phyloP scores from a whole-genome alignment of 2,888 invertebrate genomes.

The Drosophila imparisetae region DNA sequence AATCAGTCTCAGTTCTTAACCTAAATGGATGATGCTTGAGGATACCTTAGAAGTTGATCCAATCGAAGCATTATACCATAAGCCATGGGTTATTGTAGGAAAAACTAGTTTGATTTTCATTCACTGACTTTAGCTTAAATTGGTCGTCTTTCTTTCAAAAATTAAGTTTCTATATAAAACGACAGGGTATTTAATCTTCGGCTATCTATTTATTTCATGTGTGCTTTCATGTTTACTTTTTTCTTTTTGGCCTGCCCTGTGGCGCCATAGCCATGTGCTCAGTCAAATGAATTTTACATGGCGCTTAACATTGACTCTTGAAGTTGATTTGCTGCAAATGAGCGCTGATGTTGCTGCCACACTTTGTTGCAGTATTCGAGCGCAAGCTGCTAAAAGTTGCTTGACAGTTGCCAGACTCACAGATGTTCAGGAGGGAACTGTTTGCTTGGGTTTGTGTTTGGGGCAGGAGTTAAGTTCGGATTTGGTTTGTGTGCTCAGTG shows the following conservation, averaged over 20 bases:
- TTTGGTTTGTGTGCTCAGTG: slow-evolving; percentile 65
- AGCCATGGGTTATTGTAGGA: neutral
- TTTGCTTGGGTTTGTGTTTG: neutral
- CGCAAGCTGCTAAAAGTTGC: slow-evolving; percentile 36
- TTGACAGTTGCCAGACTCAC: slow-evolving; percentile 44
- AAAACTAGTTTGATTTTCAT: neutral
- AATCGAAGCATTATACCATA: neutral
- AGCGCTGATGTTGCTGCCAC: slow-evolving; percentile 56
- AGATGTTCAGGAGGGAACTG: slow-evolving; percentile 11
- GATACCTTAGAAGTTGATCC: neutral
- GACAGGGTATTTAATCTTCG: neutral
- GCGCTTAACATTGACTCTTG: slow-evolving; percentile 60
- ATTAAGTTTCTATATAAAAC: neutral
- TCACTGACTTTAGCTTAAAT: neutral
- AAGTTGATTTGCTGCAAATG: slow-evolving; percentile 75
- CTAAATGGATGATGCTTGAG: neutral
- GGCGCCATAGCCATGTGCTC: slow-evolving; percentile 49
- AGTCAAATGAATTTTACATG: slow-evolving; percentile 76
- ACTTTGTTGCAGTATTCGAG: slow-evolving; percentile 31
- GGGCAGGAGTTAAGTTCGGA: slow-evolving; percentile 33
- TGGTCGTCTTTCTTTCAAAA: neutral
- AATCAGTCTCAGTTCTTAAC: neutral
- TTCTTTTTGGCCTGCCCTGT: slow-evolving; percentile 11
- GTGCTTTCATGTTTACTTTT: slow-evolving; percentile 4
- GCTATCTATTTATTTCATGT: neutral